Conservation (phyloP, 2,113 vertebrate genomes). For the Erythrocercus mccallii region DNA sequence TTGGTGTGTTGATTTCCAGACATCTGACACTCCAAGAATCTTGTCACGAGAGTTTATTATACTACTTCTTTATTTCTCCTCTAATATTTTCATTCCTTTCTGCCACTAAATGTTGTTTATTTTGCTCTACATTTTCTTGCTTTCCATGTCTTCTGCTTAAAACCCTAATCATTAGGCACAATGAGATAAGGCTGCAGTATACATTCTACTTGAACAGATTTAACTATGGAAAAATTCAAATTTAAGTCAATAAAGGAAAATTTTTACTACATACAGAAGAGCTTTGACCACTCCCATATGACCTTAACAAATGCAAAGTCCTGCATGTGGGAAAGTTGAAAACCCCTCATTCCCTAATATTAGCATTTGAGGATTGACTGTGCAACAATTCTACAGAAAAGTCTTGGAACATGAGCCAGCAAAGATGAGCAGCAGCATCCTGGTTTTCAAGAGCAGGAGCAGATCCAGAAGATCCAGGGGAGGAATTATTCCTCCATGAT, state of each 20-base stretch:
- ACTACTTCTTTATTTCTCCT: background rate
- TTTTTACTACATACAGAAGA: background rate
- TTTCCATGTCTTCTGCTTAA: background rate
- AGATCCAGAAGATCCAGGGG: background rate
- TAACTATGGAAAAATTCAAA: background rate
- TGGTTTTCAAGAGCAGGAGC: background rate
- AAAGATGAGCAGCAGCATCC: background rate
- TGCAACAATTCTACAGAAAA: background rate
- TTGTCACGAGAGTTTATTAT: background rate
- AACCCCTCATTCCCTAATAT: background rate
- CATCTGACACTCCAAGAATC: background rate
- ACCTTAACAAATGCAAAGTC: background rate
- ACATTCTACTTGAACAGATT: background rate
- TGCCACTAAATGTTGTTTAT: background rate
- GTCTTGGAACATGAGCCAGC: background rate
- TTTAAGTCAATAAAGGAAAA: background rate
- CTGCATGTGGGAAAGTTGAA: background rate
- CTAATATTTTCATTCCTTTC: background rate
- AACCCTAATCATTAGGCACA: background rate
- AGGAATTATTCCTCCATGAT: background rate
- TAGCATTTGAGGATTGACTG: rapidly evolving
- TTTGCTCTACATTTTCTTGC: background rate
- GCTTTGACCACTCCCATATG: background rate
- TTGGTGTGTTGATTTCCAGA: background rate
- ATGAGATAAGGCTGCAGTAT: background rate